Conservation (phyloP, 2,797 vertebrate genomes). For the Poeciliopsis turneri region DNA sequence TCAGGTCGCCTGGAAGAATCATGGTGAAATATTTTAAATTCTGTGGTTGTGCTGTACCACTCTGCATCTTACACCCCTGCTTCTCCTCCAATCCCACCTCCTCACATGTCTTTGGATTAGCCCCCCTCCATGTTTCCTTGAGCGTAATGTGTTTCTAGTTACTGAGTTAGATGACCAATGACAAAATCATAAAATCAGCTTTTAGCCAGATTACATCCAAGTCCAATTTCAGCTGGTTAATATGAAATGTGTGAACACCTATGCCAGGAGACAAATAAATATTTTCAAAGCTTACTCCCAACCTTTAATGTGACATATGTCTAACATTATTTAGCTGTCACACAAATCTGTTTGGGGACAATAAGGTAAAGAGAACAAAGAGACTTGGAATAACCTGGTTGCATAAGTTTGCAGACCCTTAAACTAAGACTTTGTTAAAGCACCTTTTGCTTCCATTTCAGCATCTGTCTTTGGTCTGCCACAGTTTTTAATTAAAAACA, state of each 20-base stretch:
- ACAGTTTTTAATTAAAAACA: neutral
- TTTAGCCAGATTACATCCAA: neutral
- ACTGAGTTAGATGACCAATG: neutral
- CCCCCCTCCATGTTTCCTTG: neutral
- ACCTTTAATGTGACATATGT: neutral
- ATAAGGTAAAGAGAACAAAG: neutral
- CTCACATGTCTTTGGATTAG: conserved; percentile 8
- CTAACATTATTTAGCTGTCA: neutral
- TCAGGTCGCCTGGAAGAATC: conserved; percentile 61
- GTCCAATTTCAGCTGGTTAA: neutral
- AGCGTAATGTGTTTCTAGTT: neutral
- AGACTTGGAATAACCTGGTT: neutral
- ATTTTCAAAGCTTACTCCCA: neutral
- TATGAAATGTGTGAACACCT: neutral
- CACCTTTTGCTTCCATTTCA: neutral
- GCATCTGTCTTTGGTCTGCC: neutral
- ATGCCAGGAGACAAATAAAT: neutral
- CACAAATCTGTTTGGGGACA: neutral
- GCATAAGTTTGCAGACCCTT: neutral
- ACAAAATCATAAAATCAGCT: neutral
- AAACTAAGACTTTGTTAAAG: neutral
- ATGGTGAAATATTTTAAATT: conserved; percentile 23
- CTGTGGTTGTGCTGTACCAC: conserved; percentile 34
- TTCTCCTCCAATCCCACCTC: conserved; percentile 3
- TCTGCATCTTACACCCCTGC: conserved; percentile 12